Percentiles rank a stretch among this genome's conserved stretches.
Conservation (phyloP, 2,113 vertebrate genomes). For the Cyrtonyx montezumae region DNA sequence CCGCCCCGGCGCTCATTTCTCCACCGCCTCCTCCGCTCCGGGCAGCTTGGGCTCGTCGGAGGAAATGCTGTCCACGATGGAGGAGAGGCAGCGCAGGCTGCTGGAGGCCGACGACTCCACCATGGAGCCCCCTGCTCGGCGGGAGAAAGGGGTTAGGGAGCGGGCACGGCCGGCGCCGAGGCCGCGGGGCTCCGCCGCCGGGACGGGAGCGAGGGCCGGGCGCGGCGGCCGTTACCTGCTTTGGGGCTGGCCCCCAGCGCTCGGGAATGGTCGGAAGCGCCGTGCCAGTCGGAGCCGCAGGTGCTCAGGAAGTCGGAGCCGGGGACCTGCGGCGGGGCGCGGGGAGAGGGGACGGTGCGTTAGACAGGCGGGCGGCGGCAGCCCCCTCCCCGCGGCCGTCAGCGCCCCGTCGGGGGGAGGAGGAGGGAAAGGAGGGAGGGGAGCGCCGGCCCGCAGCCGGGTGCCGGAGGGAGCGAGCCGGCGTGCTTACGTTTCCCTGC, state of each 20-base stretch:
- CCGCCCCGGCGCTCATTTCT: slow-evolving; percentile 66
- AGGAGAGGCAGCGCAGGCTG: slow-evolving; percentile 94
- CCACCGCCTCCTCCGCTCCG: slow-evolving; percentile 75
- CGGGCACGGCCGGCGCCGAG: background rate
- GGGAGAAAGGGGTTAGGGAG: background rate
- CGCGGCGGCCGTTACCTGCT: slow-evolving; percentile 82
- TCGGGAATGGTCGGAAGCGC: slow-evolving; percentile 89
- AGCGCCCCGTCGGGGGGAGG: background rate
- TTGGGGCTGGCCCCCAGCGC: slow-evolving; percentile 75
- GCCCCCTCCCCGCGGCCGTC: background rate
- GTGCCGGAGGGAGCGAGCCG: background rate
- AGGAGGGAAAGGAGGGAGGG: background rate
- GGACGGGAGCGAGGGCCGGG: background rate
- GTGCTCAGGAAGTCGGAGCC: slow-evolving; percentile 83
- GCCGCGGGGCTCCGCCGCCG: background rate
- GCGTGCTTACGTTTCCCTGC: slow-evolving; percentile 85
- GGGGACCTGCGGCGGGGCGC: slow-evolving; percentile 74
- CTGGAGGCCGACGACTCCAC: slow-evolving; percentile 87
- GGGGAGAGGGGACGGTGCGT: background rate
- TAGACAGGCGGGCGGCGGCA: background rate
- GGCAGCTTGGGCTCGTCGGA: slow-evolving; percentile 84
- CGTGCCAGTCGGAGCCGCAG: slow-evolving; percentile 86
- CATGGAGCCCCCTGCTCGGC: slow-evolving; percentile 72
- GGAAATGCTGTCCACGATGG: slow-evolving; percentile 97
- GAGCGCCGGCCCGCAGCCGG: background rate